Conservation (phyloP, 2,113 vertebrate species). For the Paracanthobrama guichenoti region DNA sequence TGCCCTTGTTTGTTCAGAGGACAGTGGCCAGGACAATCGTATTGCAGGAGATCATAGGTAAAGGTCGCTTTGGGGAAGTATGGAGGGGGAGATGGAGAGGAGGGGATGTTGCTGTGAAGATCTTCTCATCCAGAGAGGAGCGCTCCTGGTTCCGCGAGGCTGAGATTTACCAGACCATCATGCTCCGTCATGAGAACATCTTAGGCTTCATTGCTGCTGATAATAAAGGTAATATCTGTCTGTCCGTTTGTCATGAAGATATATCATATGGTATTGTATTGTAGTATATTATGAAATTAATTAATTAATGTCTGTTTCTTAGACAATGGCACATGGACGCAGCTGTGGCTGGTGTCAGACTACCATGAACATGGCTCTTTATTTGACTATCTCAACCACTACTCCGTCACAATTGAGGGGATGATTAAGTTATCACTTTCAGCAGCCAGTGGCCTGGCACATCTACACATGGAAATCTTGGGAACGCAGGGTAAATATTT, state of each 20-base stretch:
- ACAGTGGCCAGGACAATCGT: conserved; percentile 96
- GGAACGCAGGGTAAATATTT: conserved; percentile 89
- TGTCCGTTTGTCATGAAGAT: too few relatives aligned
- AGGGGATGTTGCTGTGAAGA: conserved; percentile 95
- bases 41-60: conserved; percentile 97
- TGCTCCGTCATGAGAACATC: conserved; percentile 98
- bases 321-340: conserved; percentile 99
- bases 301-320: conserved; percentile 11
- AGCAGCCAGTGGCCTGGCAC: conserved; percentile 92
- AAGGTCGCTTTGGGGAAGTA: conserved; percentile 96
- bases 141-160: conserved; percentile 98
- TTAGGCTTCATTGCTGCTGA: conserved; percentile 96
- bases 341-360: conserved; percentile 96
- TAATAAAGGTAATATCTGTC: conserved; percentile 85
- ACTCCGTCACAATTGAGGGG: conserved; percentile 94
- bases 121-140: conserved; percentile 97
- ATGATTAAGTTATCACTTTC: conserved; percentile 96
- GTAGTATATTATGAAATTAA: too few relatives aligned
- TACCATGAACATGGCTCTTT: conserved; percentile 96
- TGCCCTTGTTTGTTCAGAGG: conserved; percentile 94
- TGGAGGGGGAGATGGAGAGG: conserved; percentile 96
- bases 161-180: conserved; percentile 97
- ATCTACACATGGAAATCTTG: conserved; percentile 99
- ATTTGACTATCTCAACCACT: conserved; percentile 95
- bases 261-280: too few relatives aligned